phyloP scores from a whole-genome alignment of 2,888 invertebrate species.

The Ormyrus pomaceus region DNA sequence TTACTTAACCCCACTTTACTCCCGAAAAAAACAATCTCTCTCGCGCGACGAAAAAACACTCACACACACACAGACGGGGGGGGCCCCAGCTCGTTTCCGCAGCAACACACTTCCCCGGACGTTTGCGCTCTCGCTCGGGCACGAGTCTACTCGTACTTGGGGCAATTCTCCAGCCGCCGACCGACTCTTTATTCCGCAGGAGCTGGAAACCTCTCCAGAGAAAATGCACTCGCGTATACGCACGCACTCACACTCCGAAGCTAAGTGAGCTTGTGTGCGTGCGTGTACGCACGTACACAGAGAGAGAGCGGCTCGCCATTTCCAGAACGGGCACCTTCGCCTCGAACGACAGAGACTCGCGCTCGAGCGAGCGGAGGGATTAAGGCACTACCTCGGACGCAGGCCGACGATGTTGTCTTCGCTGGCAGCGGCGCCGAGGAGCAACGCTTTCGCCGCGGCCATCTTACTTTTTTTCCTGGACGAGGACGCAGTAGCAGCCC shows the following conservation, averaged over 20 bases:
- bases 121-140: no score
- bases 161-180: no score
- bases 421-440: background rate
- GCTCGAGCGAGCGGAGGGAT: background rate
- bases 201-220: no score
- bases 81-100: no score
- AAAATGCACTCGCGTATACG: no score
- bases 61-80: background rate
- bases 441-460: conserved; percentile 73
- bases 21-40: background rate
- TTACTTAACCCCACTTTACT: conserved; percentile 14
- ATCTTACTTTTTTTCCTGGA: conserved; percentile 68
- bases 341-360: background rate
- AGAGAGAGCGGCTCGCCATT: no score
- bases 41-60: background rate
- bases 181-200: no score
- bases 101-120: background rate
- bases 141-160: no score
- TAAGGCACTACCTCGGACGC: background rate
- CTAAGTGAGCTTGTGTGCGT: no score
- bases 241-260: no score
- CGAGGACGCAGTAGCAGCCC: conserved; percentile 24
- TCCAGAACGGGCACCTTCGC: no score
- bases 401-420: conserved; percentile 2
- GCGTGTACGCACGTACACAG: no score